Percentiles rank a stretch among this genome's conserved stretches.
Evolutionary conservation across 2,797 vertebrate species (phyloP).

Genomic region (Lagocephalus sceleratus): DNA sequence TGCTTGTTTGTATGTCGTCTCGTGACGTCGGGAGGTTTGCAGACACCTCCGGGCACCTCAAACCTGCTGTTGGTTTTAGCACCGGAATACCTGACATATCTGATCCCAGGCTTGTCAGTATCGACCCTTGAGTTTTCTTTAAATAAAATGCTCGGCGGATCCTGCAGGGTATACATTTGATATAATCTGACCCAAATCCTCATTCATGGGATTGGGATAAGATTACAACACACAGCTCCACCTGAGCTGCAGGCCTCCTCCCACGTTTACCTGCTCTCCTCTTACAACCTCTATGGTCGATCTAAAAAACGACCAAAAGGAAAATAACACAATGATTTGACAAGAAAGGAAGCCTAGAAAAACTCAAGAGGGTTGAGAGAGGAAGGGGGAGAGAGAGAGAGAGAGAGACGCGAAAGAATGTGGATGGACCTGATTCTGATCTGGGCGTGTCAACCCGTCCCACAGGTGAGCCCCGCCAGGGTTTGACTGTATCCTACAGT

Average conservation of each 20-base stretch:
- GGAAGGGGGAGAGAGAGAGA: background rate
- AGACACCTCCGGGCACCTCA: too few species aligned
- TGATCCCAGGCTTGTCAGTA: too few species aligned
- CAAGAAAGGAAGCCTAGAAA: background rate
- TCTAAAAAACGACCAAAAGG: slow-evolving; percentile 3
- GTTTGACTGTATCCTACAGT: slow-evolving; percentile 1
- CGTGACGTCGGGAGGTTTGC: too few species aligned
- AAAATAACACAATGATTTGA: background rate
- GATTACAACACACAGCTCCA: background rate
- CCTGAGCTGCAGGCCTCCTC: background rate
- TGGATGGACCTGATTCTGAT: slow-evolving; percentile 55
- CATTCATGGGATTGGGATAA: too few species aligned
- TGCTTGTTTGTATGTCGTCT: too few species aligned
- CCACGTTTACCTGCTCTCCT: background rate
- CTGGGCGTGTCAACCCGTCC: slow-evolving; percentile 45
- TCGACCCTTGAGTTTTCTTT: too few species aligned
- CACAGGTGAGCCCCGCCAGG: slow-evolving; percentile 28
- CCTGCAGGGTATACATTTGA: too few species aligned
- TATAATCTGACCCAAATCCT: too few species aligned
- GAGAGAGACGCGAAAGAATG: slow-evolving; percentile 47
- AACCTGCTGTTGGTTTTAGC: too few species aligned
- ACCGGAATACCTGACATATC: too few species aligned
- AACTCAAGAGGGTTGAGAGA: background rate
- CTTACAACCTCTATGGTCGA: background rate
- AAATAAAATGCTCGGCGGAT: too few species aligned